Conservation (phyloP, 2,888 invertebrate species). For the Campoletis raptor region DNA sequence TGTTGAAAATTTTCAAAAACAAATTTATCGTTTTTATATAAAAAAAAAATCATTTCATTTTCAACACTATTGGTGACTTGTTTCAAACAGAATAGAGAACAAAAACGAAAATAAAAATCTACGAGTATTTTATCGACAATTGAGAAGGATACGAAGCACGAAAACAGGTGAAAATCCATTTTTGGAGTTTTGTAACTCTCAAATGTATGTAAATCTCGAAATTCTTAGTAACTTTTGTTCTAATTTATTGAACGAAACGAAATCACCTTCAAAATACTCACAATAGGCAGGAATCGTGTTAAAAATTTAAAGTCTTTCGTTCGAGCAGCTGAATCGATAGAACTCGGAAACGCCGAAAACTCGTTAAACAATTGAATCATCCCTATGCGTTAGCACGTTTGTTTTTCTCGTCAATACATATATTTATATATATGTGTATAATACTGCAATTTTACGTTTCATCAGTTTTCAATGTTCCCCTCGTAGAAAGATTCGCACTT, state of each 20-base stretch:
- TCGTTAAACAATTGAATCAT: constrained; percentile 29
- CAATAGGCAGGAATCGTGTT: not conserved
- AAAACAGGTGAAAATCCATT: not conserved
- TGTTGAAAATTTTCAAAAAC: not conserved
- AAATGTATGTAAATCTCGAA: not conserved
- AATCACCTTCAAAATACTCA: not conserved
- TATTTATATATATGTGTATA: constrained; percentile 42
- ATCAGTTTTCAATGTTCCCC: constrained; percentile 93
- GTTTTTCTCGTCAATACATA: constrained; percentile 9
- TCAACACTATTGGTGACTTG: not conserved
- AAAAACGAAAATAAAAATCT: not conserved
- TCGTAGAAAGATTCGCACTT: constrained; percentile 94
- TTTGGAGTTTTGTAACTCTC: not conserved
- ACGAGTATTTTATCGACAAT: not conserved
- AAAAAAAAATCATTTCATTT: constrained; percentile 5
- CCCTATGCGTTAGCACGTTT: constrained; percentile 43
- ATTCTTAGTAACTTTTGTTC: not conserved
- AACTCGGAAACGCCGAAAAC: not conserved
- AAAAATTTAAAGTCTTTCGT: not conserved
- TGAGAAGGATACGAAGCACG: not conserved
- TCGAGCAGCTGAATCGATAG: not conserved
- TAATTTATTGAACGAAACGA: not conserved
- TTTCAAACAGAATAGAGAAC: not conserved
- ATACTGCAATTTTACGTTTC: constrained; percentile 79
- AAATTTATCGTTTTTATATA: not conserved